Conservation (phyloP, 2,113 vertebrate genomes). For the Lethenteron reissneri region DNA sequence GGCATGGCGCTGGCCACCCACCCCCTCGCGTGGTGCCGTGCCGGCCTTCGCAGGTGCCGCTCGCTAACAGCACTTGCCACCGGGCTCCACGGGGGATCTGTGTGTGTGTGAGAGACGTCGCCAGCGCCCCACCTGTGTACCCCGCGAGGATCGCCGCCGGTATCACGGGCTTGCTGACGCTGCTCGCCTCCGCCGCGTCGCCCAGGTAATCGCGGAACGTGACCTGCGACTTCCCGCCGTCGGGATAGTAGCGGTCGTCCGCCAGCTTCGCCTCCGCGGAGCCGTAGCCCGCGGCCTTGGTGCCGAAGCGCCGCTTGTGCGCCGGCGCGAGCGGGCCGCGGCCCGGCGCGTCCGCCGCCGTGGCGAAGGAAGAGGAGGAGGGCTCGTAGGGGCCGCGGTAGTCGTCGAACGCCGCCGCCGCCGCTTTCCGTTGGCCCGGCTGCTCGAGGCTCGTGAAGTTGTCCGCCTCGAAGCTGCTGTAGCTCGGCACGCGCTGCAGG, state of each 20-base stretch:
- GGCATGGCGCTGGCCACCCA: no score
- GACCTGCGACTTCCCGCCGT: no score
- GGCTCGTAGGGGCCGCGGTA: slow-evolving; percentile 20
- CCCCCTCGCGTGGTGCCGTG: no score
- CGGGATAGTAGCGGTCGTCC: no score
- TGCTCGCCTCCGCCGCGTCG: slow-evolving; percentile 88
- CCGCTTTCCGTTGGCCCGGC: no score
- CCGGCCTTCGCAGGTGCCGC: no score
- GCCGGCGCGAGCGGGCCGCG: slow-evolving; percentile 32
- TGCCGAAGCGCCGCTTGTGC: slow-evolving; percentile 30
- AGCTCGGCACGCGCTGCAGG: slow-evolving; percentile 86
- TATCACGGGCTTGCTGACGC: slow-evolving; percentile 82
- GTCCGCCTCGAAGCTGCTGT: slow-evolving; percentile 93
- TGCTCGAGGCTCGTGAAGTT: no score
- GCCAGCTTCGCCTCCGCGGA: no score
- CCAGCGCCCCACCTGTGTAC: slow-evolving; percentile 57
- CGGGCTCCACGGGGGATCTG: no score
- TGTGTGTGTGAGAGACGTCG: no score
- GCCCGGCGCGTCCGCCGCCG: slow-evolving; percentile 16
- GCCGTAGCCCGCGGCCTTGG: slow-evolving; percentile 39
- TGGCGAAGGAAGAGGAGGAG: no score
- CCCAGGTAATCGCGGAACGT: slow-evolving; percentile 99
- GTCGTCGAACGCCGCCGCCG: slow-evolving; percentile 19
- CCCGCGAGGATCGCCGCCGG: slow-evolving; percentile 84
- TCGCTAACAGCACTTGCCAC: no score